These are phyloP conservation scores for Acleris sparsana DNA, from an alignment of 2,888 invertebrate genomes.

Conservation along the genomic window DNA sequence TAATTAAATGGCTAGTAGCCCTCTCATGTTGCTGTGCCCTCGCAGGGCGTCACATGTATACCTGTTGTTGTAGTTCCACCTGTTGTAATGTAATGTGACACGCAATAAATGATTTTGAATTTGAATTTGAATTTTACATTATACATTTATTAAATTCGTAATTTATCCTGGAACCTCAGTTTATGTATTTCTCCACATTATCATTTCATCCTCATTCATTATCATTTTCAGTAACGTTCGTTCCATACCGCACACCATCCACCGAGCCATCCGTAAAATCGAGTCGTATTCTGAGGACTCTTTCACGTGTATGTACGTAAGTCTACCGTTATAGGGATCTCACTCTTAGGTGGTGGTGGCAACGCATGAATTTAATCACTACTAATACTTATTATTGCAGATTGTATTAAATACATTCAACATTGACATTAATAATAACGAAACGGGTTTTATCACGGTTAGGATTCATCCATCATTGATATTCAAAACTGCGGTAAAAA, in stretches of 20 bases:
- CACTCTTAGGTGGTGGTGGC: conserved; percentile 27
- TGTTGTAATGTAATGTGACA: too few relatives aligned
- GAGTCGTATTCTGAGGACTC: conserved; percentile 69
- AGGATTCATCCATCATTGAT: too few relatives aligned
- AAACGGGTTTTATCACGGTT: too few relatives aligned
- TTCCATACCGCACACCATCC: conserved; percentile 59
- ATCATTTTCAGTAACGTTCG: conserved; percentile 68
- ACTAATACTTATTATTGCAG: background rate
- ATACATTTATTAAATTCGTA: too few relatives aligned
- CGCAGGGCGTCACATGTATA: too few relatives aligned
- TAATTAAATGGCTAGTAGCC: too few relatives aligned
- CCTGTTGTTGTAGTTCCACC: too few relatives aligned
- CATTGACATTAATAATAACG: background rate
- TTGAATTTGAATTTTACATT: too few relatives aligned
- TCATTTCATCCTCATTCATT: conserved; percentile 38
- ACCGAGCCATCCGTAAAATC: conserved; percentile 62
- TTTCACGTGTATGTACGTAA: conserved; percentile 80
- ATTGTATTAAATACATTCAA: too few relatives aligned
- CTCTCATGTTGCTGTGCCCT: too few relatives aligned
- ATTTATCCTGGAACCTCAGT: background rate
- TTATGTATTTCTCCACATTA: conserved; percentile 35
- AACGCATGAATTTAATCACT: conserved; percentile 6
- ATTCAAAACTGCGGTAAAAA: too few relatives aligned
- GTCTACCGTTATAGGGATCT: conserved; percentile 41
- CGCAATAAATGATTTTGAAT: too few relatives aligned